These are phyloP conservation scores for Oxytorus armatus DNA, from an alignment of 2,888 invertebrate species.

Conservation along the genomic window DNA sequence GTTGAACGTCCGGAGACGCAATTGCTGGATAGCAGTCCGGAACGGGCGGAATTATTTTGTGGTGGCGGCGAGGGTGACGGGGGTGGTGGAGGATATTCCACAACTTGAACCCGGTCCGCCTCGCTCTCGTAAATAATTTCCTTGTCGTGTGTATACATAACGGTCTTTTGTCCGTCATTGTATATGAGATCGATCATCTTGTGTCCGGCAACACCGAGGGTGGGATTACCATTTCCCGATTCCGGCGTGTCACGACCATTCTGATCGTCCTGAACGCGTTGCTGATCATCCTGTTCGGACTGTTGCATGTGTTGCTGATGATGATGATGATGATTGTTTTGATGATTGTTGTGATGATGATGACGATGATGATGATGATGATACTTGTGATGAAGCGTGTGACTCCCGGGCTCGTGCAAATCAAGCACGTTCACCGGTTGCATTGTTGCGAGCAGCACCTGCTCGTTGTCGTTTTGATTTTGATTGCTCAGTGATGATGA, in stretches of 20 bases:
- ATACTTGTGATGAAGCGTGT: slow-evolving; percentile 86
- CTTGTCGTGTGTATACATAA: slow-evolving; percentile 93
- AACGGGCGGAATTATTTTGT: slow-evolving; percentile 85
- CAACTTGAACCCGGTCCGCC: slow-evolving; percentile 86
- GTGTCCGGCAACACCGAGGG: slow-evolving; percentile 86
- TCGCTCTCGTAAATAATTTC: slow-evolving; percentile 93
- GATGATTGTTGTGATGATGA: slow-evolving; percentile 84
- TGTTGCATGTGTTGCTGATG: slow-evolving; percentile 84
- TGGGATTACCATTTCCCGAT: slow-evolving; percentile 86
- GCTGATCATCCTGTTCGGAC: slow-evolving; percentile 82
- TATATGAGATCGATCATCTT: slow-evolving; percentile 93
- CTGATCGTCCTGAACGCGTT: slow-evolving; percentile 84
- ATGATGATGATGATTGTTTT: slow-evolving; percentile 79
- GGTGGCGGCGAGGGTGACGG: slow-evolving; percentile 84
- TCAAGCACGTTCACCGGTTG: slow-evolving; percentile 94
- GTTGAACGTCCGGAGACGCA: slow-evolving; percentile 85
- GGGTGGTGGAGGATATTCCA: slow-evolving; percentile 82
- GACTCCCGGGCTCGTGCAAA: slow-evolving; percentile 87
- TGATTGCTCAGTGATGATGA: slow-evolving; percentile 83
- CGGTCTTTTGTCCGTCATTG: slow-evolving; percentile 93
- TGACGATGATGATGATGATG: slow-evolving; percentile 86
- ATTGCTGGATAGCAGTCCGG: slow-evolving; percentile 83
- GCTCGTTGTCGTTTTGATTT: slow-evolving; percentile 83
- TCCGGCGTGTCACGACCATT: slow-evolving; percentile 81
- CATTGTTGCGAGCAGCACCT: slow-evolving; percentile 91